Base-by-base conservation (phyloP, 2,113 vertebrate species). In the Nothoprocta pentlandii region DNA sequence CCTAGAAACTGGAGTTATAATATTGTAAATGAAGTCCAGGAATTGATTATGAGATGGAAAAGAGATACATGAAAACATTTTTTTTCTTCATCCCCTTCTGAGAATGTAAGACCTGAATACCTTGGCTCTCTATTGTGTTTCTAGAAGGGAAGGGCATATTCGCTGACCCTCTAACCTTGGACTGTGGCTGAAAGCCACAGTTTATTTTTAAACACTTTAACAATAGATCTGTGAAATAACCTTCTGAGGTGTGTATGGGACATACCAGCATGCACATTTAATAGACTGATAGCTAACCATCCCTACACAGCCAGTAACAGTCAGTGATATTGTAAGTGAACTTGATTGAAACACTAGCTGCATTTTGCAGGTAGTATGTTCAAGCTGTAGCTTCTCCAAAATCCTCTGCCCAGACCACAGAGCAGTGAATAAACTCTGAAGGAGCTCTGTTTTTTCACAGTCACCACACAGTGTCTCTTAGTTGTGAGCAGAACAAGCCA, bases 191-290 rank as follows among this genome's bases (percentile, higher is more conserved):
- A 95, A 95, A 95, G 90, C 80, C 82, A 90, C 2, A 1, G 61
- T 68, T 87, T 94, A 94, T 95, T 95, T 94, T 94, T 91, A 85
- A 92, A 77, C 75, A 30, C 36, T 81, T 95, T 44, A 86, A 92
- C 90, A 90, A 95, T 36, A 94, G 94, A 91, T 94, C n/a, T n/a
- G 41, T 90, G 85, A 87, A 93, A 93, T 86, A 90, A 94, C 82
- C 82, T 89, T 87, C 87, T 81, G 73, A 91, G 82, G 21, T 70
- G 44, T 66, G 54, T 85, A 59, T 36, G 66, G 51, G 91, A 59
- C 0, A 0, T 49, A 92, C n/a, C 62, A 86, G 85, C 1, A 0
- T 11, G 41, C 63, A 61, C 44, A 61, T 74, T 44, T 91, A 91
- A 96, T 4, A 59, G 91, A 75, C 85, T 0, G 16, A 78, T 70